Evolutionary conservation across 2,113 vertebrate species (phyloP), one percentile per base, ranked within the genome.

Genomic region (Grantiella picta): DNA sequence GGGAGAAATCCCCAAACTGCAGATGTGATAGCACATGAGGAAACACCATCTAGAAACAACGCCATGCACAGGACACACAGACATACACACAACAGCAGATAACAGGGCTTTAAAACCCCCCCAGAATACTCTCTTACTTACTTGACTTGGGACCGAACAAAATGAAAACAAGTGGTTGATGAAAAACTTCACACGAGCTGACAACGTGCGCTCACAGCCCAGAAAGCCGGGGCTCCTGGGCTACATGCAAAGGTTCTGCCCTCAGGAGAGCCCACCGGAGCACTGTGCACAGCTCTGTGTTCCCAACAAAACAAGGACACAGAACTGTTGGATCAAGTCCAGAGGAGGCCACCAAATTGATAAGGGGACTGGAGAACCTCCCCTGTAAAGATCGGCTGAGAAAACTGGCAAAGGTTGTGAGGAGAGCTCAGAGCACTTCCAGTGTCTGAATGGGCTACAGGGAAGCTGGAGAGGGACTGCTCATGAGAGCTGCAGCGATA

Each of bases 61-160:
- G 2, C 35, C 75, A 5, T 0, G 8, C 33, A 65, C 11, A 17
- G 31, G 6, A 40, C 53, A 81, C 36, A 8, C 40, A 17, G 22
- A 17, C 56, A 53, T 27, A 28, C 59, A 25, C 17, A n/a, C 12
- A 5, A 20, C 25, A 13, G 63, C 47, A 40, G 16, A 68, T 42
- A 78, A 40, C 0, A 0, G 15, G 12, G 28, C 35, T 86, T 21
- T 8, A 47, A 11, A 27, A 44, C 38, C 2, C 17, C 24, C 42
- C 18, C 12, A 0, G 0, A 4, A 5, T 6, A 1, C 35, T 78
- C 50, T 3, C 21, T 4, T n/a, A 18, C 27, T 6, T 6, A 52
- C 18, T 24, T 20, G 40, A 50, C 3, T 25, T 7, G 23, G 27
- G 19, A 24, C 31, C 9, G 11, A 38, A 22, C 11, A 33, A 47